Conservation (phyloP, 2,888 invertebrate species). For the Tenthredo mesomela region DNA sequence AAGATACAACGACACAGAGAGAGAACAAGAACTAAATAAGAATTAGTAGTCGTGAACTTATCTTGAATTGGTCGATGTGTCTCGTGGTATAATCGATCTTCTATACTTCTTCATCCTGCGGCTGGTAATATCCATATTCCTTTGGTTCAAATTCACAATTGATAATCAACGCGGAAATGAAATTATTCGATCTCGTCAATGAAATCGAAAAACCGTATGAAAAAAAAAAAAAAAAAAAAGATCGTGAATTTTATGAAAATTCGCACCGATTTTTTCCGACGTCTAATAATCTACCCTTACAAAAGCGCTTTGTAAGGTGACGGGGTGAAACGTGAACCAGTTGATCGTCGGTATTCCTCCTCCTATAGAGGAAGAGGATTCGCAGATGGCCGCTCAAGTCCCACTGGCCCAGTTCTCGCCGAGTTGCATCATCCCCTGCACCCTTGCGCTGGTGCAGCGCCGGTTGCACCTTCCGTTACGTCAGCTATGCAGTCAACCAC, state of each 20-base stretch:
- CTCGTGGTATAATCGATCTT: not conserved
- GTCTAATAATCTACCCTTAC: not conserved
- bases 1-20: not conserved
- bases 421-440: slow-evolving; percentile 68
- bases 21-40: not conserved
- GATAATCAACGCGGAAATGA: not conserved
- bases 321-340: slow-evolving; percentile 15
- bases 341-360: not conserved
- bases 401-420: slow-evolving; percentile 76
- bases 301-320: not conserved
- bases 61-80: not conserved
- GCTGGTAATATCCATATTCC: not conserved
- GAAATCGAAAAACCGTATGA: not conserved
- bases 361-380: slow-evolving; percentile 63
- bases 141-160: not conserved
- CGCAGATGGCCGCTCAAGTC: slow-evolving; percentile 75
- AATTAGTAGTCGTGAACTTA: not conserved
- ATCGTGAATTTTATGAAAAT: not conserved
- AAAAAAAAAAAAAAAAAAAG: slow-evolving; percentile 9
- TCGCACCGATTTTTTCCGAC: not conserved
- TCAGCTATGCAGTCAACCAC: slow-evolving; percentile 61
- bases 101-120: not conserved
- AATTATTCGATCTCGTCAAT: not conserved
- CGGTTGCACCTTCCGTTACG: slow-evolving; percentile 72
- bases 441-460: slow-evolving; percentile 63